Percentiles rank a stretch among this genome's conserved stretches.
These are phyloP conservation scores for Eupelmus urozonus DNA, from an alignment of 2,888 invertebrate genomes.

Conservation along the genomic window DNA sequence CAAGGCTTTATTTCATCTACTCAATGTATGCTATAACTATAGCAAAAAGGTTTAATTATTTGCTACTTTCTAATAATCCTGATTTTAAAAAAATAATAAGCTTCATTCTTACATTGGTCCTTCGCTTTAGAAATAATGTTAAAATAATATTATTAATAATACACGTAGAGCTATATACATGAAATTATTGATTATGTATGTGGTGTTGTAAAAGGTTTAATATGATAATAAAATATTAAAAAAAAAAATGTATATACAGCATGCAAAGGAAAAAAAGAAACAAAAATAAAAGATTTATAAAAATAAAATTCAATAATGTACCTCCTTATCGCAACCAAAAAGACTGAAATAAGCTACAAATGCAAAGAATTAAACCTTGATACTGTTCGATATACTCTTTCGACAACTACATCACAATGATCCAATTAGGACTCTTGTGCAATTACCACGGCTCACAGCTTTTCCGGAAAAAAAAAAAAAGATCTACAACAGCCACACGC, in stretches of 20 bases:
- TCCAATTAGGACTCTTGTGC: no score
- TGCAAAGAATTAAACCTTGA: constrained; percentile 28
- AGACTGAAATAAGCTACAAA: neutral
- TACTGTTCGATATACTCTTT: neutral
- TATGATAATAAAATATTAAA: neutral
- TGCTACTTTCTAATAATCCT: neutral
- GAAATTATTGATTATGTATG: no score
- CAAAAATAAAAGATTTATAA: neutral
- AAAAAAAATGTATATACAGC: no score
- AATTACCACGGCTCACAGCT: no score
- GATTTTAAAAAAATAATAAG: neutral
- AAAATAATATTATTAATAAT: neutral
- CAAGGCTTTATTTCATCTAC: constrained; percentile 11
- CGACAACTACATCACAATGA: no score
- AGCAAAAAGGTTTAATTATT: constrained; percentile 33
- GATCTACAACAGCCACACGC: neutral
- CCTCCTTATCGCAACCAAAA: no score
- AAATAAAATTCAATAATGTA: neutral
- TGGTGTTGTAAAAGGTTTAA: no score
- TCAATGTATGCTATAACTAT: neutral
- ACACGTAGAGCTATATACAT: no score
- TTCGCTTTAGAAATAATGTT: no score
- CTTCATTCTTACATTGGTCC: no score
- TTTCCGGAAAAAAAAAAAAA: no score
- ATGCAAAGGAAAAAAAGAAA: neutral